phyloP scores from a whole-genome alignment of 2,113 vertebrate genomes.

The Chaetorhynchus papuensis region DNA sequence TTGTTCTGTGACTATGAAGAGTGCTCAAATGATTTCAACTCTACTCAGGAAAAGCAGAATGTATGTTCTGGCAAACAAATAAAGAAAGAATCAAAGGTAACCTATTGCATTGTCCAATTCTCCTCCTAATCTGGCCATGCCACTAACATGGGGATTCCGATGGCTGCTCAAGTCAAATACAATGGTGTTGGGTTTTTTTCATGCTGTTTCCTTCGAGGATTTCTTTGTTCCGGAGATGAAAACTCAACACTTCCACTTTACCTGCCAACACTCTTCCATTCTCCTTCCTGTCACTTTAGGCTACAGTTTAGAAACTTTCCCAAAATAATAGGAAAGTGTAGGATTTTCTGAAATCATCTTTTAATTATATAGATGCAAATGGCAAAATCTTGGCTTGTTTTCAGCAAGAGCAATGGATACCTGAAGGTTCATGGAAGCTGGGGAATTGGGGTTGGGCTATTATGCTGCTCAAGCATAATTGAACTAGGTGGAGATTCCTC shows the following conservation, averaged over 20 bases:
- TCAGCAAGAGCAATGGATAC: not conserved
- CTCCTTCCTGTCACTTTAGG: not conserved
- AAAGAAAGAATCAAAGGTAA: not conserved
- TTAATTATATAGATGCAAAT: not conserved
- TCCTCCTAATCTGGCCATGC: not conserved
- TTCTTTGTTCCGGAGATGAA: not conserved
- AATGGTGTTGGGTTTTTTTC: fast-evolving
- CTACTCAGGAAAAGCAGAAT: not conserved
- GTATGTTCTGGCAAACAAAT: not conserved
- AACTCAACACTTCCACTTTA: not conserved
- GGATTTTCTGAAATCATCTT: not conserved
- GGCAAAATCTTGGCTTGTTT: not conserved
- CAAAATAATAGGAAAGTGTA: not conserved
- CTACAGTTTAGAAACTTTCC: not conserved
- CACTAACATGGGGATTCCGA: not conserved
- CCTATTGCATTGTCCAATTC: not conserved
- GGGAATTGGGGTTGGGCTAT: not conserved
- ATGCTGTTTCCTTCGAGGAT: not conserved
- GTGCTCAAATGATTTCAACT: not conserved
- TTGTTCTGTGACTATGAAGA: not conserved
- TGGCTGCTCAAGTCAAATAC: not conserved
- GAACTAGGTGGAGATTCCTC: not conserved
- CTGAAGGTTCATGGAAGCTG: not conserved
- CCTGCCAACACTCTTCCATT: not conserved
- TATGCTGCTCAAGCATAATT: not conserved